A percentile compares a stretch with the other conserved stretches of the same genome.
Conservation (phyloP, 2,888 invertebrate genomes). For the Orchesella flavescens region DNA sequence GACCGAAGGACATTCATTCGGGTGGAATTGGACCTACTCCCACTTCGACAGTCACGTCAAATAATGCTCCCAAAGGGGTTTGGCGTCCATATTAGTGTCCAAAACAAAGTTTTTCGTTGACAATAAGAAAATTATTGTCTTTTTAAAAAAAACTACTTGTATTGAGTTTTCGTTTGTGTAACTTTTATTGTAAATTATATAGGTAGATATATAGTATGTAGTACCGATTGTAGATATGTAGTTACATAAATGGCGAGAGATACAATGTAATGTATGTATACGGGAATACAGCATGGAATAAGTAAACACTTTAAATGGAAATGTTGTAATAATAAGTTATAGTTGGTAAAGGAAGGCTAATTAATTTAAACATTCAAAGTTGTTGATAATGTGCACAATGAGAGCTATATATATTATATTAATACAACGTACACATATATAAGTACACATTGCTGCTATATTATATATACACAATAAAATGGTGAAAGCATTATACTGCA, state of each 20-base stretch:
- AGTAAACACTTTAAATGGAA: too few relatives aligned
- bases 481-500: too few relatives aligned
- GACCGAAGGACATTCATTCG: constrained; percentile 64
- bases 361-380: background rate
- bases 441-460: too few relatives aligned
- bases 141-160: constrained; percentile 5
- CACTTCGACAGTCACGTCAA: constrained; percentile 64
- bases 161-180: background rate
- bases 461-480: too few relatives aligned
- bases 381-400: too few relatives aligned
- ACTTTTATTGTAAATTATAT: background rate
- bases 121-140: constrained; percentile 11
- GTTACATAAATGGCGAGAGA: background rate
- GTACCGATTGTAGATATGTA: background rate
- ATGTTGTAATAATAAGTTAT: background rate
- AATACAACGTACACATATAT: too few relatives aligned
- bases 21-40: constrained; percentile 66
- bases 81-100: constrained; percentile 70
- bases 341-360: background rate
- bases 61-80: constrained; percentile 69
- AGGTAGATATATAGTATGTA: background rate
- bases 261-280: background rate
- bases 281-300: background rate
- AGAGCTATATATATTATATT: too few relatives aligned
- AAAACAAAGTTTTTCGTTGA: background rate